Conservation (phyloP, 2,113 vertebrate species). For the Cyprinus carpio region DNA sequence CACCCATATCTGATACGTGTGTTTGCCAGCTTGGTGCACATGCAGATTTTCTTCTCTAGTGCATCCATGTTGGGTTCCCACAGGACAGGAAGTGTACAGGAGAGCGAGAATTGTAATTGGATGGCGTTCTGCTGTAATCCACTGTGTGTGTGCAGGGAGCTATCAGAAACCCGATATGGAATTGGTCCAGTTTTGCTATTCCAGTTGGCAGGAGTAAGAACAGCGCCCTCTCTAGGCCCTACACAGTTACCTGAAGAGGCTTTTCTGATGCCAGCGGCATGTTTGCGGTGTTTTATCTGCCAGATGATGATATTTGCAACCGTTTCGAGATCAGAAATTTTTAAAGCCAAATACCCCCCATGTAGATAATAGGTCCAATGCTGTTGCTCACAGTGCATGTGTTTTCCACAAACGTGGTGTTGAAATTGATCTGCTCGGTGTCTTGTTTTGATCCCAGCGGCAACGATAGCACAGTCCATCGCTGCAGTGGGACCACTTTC, state of each 20-base stretch:
- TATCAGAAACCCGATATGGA: constrained; percentile 18
- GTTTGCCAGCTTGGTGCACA: constrained; percentile 13
- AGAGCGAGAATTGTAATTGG: not conserved
- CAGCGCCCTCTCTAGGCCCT: not conserved
- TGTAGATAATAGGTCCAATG: constrained; percentile 13
- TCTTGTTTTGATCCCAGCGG: not conserved
- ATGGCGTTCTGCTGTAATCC: constrained; percentile 10
- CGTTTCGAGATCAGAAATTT: not conserved
- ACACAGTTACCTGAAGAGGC: not conserved
- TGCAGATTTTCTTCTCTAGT: constrained; percentile 2
- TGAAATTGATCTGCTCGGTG: constrained; percentile 10
- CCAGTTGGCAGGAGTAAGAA: not conserved
- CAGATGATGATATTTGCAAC: not conserved
- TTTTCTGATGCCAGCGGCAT: constrained; percentile 6
- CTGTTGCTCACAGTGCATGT: not conserved
- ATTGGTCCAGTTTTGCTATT: not conserved
- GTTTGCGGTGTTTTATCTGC: not conserved
- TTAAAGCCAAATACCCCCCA: not conserved
- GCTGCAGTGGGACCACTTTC: not conserved
- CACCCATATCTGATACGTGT: constrained; percentile 17
- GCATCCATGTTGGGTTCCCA: constrained; percentile 8
- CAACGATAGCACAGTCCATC: not conserved
- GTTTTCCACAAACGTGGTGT: not conserved
- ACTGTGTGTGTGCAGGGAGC: not conserved
- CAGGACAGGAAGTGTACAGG: constrained; percentile 4